A percentile compares a stretch with the other conserved stretches of the same genome.
These are phyloP conservation scores for Hemichromis elongatus DNA, from an alignment of 2,113 vertebrate species.

Conservation along the genomic window DNA sequence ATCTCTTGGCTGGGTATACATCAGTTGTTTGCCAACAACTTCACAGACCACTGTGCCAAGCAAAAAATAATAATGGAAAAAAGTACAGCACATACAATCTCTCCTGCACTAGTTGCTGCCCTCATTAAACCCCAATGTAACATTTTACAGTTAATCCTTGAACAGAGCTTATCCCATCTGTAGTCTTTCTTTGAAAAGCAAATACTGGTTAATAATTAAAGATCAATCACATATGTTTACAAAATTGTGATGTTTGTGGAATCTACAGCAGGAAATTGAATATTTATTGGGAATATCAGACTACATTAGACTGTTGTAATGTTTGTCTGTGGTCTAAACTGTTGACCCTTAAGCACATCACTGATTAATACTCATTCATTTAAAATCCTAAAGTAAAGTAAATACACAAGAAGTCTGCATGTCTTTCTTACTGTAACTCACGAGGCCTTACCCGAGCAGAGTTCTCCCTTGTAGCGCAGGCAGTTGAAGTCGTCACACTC, in stretches of 20 bases:
- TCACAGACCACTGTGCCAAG: background rate
- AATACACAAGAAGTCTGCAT: background rate
- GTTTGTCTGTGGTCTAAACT: background rate
- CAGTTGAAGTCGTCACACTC: conserved; percentile 99
- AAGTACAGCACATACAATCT: background rate
- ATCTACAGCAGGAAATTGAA: background rate
- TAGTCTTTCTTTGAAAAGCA: background rate
- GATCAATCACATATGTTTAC: too few species aligned
- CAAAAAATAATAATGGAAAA: background rate
- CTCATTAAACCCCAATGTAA: background rate
- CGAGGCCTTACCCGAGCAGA: conserved; percentile 87
- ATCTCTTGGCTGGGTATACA: background rate
- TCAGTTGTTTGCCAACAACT: background rate
- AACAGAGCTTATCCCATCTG: background rate
- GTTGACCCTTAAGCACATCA: background rate
- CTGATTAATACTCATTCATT: background rate
- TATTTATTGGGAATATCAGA: background rate
- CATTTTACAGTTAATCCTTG: background rate
- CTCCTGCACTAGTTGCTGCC: background rate
- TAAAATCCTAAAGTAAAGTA: background rate
- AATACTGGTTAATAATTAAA: background rate
- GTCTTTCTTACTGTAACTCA: background rate
- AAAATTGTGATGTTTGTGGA: background rate
- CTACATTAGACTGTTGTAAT: background rate
- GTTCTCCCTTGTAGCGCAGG: conserved; percentile 89